Conservation (phyloP, 2,113 vertebrate species). For the Daphoenositta chrysoptera region DNA sequence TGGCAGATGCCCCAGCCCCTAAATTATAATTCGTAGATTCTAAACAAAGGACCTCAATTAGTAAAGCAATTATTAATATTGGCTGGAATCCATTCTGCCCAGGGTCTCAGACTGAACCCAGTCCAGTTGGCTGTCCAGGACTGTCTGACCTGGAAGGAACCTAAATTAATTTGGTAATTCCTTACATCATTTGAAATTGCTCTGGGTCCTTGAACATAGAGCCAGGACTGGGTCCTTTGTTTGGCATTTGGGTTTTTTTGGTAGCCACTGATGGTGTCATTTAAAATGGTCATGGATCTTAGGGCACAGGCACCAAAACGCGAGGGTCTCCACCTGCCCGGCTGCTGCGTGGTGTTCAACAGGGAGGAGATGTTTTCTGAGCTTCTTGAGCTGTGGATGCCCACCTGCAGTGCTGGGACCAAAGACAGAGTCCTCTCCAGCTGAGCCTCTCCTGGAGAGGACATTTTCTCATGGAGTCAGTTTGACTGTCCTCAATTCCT, state of each 20-base stretch:
- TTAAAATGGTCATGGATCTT: rapidly evolving
- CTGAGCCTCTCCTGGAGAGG: not conserved
- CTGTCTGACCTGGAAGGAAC: not conserved
- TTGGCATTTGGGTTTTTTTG: not conserved
- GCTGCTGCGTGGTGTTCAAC: not conserved
- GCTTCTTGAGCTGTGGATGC: not conserved
- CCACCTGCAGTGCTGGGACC: not conserved
- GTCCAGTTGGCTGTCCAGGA: not conserved
- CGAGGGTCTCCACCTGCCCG: not conserved
- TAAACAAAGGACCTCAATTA: constrained; percentile 48
- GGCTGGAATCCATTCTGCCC: constrained; percentile 35
- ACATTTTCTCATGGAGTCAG: not conserved
- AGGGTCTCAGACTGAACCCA: not conserved
- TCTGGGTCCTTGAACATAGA: not conserved
- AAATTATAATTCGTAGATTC: not conserved
- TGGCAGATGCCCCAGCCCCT: constrained; percentile 8
- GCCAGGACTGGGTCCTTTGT: not conserved
- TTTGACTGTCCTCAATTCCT: not conserved
- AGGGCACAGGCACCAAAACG: not conserved
- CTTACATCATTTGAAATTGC: not conserved
- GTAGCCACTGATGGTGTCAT: not conserved
- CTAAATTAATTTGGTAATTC: not conserved
- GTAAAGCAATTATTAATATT: constrained; percentile 49
- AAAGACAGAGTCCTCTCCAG: not conserved
- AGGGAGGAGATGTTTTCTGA: not conserved